Percentiles rank a stretch among this genome's conserved stretches.
Conservation (phyloP, 2,888 invertebrate species). For the Steinernema scapterisci region DNA sequence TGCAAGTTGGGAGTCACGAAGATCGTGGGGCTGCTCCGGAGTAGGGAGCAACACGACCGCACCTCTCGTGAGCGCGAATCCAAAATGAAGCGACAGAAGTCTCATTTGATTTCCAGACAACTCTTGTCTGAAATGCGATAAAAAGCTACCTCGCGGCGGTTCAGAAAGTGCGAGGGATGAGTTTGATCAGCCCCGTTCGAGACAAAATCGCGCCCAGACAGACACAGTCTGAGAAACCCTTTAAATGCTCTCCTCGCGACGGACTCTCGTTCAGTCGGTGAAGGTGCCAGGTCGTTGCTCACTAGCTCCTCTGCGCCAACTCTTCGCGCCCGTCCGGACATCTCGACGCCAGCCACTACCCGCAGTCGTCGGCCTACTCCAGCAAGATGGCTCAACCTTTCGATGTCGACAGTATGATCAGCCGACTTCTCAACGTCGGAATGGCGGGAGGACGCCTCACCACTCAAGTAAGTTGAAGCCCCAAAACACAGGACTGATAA, state of each 20-base stretch:
- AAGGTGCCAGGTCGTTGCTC: background rate
- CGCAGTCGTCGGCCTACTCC: background rate
- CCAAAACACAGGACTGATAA: no score
- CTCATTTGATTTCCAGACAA: no score
- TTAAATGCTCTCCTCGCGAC: background rate
- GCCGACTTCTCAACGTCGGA: conserved; percentile 43
- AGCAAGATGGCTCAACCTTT: conserved; percentile 35
- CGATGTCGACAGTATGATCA: conserved; percentile 40
- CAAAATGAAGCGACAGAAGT: no score
- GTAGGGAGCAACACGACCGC: no score
- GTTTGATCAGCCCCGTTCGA: no score
- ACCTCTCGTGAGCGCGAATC: no score
- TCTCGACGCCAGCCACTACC: background rate
- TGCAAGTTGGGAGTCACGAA: no score
- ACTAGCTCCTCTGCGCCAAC: conserved; percentile 28
- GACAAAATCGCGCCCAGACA: no score
- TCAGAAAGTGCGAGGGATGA: no score
- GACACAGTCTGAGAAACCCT: background rate
- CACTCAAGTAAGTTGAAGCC: conserved; percentile 35
- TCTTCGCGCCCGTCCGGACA: conserved; percentile 10
- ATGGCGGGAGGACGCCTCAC: conserved; percentile 46
- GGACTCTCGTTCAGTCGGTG: conserved; percentile 21
- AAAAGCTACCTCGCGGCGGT: no score
- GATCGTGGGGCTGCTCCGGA: no score
- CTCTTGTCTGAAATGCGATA: no score